Conservation (phyloP, 92 coral and sea anemone species). For the Zoanthus gigantus region DNA sequence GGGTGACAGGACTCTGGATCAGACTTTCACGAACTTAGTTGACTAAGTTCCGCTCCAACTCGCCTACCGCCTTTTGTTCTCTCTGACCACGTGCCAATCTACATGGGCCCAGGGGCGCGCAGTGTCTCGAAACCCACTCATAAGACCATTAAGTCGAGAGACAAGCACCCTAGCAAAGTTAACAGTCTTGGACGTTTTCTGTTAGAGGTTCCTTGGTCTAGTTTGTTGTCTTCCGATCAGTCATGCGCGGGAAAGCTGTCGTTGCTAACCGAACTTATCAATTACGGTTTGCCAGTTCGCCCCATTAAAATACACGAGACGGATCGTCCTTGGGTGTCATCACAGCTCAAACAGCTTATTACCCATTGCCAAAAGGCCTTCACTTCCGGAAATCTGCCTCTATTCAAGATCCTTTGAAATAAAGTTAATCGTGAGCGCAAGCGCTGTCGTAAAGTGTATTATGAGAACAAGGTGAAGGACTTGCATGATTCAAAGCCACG, state of each 20-base stretch:
- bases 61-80: slow-evolving; percentile 69
- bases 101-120: slow-evolving; percentile 52
- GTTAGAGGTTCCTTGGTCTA: slow-evolving; percentile 52
- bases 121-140: slow-evolving; percentile 59
- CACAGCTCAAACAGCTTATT: slow-evolving; percentile 64
- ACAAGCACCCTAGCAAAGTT: slow-evolving; percentile 71
- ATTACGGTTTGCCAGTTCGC: slow-evolving; percentile 68
- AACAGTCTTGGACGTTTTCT: slow-evolving; percentile 66
- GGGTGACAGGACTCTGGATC: slow-evolving; percentile 70
- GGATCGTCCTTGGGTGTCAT: slow-evolving; percentile 72
- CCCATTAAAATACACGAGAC: slow-evolving; percentile 63
- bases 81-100: slow-evolving; percentile 72
- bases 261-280: slow-evolving; percentile 60
- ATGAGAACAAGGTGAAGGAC: too few relatives aligned
- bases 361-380: slow-evolving; percentile 36
- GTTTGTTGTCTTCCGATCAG: slow-evolving; percentile 52
- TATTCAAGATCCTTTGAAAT: slow-evolving; percentile 7
- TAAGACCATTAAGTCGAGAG: slow-evolving; percentile 69
- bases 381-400: slow-evolving; percentile 28
- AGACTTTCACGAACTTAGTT: slow-evolving; percentile 62
- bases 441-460: too few relatives aligned
- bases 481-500: too few relatives aligned
- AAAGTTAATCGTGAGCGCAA: slow-evolving; percentile 62
- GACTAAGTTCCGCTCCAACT: slow-evolving; percentile 57
- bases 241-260: slow-evolving; percentile 62